These are phyloP conservation scores for Sus cebifrons DNA, from an alignment of 2,797 vertebrate genomes.

Conservation along the genomic window DNA sequence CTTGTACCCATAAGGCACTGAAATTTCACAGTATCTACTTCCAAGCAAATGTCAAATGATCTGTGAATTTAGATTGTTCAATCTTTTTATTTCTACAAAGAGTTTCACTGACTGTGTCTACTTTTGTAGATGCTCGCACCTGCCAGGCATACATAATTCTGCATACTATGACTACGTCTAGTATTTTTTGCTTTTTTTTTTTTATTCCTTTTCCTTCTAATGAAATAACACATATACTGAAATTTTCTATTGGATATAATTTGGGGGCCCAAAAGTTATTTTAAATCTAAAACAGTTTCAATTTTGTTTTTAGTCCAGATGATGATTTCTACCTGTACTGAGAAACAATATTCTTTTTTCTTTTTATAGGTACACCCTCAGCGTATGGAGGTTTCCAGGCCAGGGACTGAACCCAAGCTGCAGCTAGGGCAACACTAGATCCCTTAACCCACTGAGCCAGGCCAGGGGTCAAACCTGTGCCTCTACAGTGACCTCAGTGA, in stretches of 20 bases:
- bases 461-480: no score
- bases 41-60: not conserved
- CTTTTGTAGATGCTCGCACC: not conserved
- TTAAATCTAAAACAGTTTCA: not conserved
- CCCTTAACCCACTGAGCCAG: no score
- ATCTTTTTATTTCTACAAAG: slow-evolving; percentile 44
- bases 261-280: not conserved
- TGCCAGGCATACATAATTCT: not conserved
- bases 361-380: no score
- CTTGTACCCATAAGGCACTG: not conserved
- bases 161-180: not conserved
- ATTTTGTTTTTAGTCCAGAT: slow-evolving; percentile 11
- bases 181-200: not conserved
- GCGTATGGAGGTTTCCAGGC: no score
- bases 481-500: no score
- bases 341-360: not conserved
- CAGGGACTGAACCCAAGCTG: no score
- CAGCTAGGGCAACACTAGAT: no score
- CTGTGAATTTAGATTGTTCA: not conserved
- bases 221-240: not conserved
- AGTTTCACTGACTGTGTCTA: not conserved
- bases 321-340: not conserved
- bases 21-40: not conserved
- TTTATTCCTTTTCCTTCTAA: slow-evolving; percentile 6
- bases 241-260: not conserved